These are phyloP conservation scores for Scaptomyza montana DNA, from an alignment of 1,140 invertebrate species.

Conservation along the genomic window DNA sequence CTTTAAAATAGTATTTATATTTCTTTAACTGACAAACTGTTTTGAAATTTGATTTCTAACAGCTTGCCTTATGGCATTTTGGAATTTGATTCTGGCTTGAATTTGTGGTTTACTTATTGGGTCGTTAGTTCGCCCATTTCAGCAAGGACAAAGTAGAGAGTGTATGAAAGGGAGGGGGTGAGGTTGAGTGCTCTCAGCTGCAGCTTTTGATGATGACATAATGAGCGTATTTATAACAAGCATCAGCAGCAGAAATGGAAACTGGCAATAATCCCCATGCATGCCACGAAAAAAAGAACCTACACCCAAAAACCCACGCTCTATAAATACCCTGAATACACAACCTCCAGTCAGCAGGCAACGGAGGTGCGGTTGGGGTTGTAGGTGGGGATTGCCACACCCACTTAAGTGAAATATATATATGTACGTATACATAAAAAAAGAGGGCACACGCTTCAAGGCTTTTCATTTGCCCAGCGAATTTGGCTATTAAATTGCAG, in stretches of 20 bases:
- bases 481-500: slow-evolving; percentile 31
- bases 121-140: slow-evolving; percentile 4
- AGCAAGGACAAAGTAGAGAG: background rate
- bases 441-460: slow-evolving; percentile 24
- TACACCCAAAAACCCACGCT: background rate
- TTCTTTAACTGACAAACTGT: too few species aligned
- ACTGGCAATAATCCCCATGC: slow-evolving; percentile 31
- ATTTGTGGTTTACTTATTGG: background rate
- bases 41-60: too few species aligned
- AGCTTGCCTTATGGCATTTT: background rate
- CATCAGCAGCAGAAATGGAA: slow-evolving; percentile 2
- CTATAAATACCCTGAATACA: background rate
- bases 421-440: background rate
- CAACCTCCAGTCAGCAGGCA: too few species aligned
- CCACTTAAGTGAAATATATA: slow-evolving; percentile 7
- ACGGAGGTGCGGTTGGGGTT: background rate
- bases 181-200: background rate
- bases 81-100: background rate
- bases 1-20: too few species aligned
- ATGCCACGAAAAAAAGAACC: background rate
- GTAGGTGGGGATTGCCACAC: background rate
- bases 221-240: slow-evolving; percentile 41
- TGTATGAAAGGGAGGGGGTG: background rate
- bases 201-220: slow-evolving; percentile 44
- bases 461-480: slow-evolving; percentile 19